Percentiles rank a stretch among this genome's conserved stretches.
These are phyloP conservation scores for Melipona bicolor DNA, from an alignment of 2,888 invertebrate species.

Conservation along the genomic window DNA sequence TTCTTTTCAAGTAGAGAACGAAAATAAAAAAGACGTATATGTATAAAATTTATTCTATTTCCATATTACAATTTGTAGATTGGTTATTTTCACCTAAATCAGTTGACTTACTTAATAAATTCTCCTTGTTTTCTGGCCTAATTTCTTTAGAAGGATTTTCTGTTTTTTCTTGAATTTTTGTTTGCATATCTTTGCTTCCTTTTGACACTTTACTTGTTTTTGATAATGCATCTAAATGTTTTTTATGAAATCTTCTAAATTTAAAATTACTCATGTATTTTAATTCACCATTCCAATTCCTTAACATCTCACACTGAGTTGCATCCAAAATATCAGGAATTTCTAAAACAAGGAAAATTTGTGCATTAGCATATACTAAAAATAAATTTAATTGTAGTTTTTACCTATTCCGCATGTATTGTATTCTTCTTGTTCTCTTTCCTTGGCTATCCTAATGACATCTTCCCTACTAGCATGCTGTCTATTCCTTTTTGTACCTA, in stretches of 20 bases:
- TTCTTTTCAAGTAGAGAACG: background rate
- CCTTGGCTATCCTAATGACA: constrained; percentile 90
- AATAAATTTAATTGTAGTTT: background rate
- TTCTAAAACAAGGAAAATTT: constrained; percentile 85
- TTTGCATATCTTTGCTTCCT: background rate
- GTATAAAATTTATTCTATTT: constrained; percentile 59
- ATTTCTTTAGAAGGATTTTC: background rate
- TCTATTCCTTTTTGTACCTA: constrained; percentile 89
- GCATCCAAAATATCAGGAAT: constrained; percentile 89
- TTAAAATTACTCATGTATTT: constrained; percentile 89
- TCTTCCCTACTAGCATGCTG: constrained; percentile 93
- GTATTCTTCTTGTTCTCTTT: constrained; percentile 91
- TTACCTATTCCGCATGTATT: constrained; percentile 89
- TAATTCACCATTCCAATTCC: constrained; percentile 89
- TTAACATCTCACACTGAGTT: constrained; percentile 87
- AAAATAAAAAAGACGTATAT: background rate
- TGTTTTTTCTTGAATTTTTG: background rate
- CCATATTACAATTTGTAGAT: constrained; percentile 45
- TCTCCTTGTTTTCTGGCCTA: background rate
- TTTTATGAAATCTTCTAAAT: constrained; percentile 86
- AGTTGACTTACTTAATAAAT: background rate
- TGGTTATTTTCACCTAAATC: constrained; percentile 6
- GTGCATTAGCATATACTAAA: background rate
- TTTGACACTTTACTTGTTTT: constrained; percentile 70
- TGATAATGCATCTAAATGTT: constrained; percentile 78